Evolutionary conservation across 1,140 invertebrate species (phyloP).

Genomic region (Macrocentrus cingulum): DNA sequence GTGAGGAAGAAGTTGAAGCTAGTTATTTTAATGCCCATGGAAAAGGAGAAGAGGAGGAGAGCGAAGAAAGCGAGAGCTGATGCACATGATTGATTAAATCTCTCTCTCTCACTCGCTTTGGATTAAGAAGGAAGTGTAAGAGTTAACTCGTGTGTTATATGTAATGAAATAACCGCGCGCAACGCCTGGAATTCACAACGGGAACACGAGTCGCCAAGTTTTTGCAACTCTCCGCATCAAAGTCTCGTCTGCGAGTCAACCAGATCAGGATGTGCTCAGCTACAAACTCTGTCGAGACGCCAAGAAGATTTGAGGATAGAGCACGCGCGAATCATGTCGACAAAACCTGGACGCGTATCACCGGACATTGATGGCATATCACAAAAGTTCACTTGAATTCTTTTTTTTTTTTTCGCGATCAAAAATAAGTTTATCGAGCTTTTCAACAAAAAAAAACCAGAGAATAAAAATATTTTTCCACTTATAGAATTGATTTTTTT

Average conservation of each 20-base stretch:
- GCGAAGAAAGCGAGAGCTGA: not conserved
- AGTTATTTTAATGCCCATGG: conserved; percentile 24
- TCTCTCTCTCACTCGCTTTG: too few relatives aligned
- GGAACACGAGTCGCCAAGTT: conserved; percentile 22
- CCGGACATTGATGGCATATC: not conserved
- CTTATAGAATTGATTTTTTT: too few relatives aligned
- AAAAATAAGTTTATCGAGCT: too few relatives aligned
- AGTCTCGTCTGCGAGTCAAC: too few relatives aligned
- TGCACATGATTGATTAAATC: conserved; percentile 25
- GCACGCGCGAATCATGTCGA: not conserved
- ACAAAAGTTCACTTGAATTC: too few relatives aligned
- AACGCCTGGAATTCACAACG: too few relatives aligned
- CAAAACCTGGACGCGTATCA: not conserved
- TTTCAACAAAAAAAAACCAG: too few relatives aligned
- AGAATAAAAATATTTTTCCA: too few relatives aligned
- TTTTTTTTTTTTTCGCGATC: too few relatives aligned
- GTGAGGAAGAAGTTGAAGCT: conserved; percentile 10
- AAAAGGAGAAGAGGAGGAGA: conserved; percentile 7
- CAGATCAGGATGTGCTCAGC: not conserved
- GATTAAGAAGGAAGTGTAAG: not conserved
- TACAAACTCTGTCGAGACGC: not conserved
- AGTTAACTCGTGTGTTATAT: conserved; percentile 2
- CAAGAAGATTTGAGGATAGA: not conserved
- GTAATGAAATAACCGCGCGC: conserved; percentile 36
- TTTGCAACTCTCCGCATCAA: conserved; percentile 7